phyloP scores from a whole-genome alignment of 2,888 invertebrate genomes.

The Drosophila nigricruria region DNA sequence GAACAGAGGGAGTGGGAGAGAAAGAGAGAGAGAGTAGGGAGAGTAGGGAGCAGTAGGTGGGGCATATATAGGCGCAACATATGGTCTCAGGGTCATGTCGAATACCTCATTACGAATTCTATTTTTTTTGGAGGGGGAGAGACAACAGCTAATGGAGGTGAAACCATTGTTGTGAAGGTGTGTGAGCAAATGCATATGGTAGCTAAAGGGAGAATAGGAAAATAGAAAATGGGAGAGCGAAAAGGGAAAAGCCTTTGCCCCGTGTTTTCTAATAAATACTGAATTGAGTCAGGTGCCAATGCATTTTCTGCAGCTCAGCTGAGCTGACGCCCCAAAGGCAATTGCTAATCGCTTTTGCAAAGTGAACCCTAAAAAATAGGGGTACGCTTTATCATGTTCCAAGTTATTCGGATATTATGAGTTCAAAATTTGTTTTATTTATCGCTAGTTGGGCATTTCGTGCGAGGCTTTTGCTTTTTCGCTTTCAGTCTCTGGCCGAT shows the following conservation, averaged over 20 bases:
- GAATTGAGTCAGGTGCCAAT: constrained; percentile 66
- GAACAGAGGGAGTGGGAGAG: too few species aligned
- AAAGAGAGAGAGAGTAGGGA: too few species aligned
- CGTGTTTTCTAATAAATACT: constrained; percentile 53
- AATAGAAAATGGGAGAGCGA: background rate
- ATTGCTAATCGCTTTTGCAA: background rate
- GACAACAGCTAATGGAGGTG: constrained; percentile 16
- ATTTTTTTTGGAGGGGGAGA: background rate
- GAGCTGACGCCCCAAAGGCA: background rate
- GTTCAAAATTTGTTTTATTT: constrained; percentile 50
- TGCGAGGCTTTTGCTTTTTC: constrained; percentile 21
- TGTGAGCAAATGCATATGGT: constrained; percentile 47
- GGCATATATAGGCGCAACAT: constrained; percentile 41
- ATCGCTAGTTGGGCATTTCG: constrained; percentile 44
- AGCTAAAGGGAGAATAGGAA: background rate
- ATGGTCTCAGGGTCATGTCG: constrained; percentile 65
- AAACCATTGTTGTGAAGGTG: constrained; percentile 5
- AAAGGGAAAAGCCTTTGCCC: constrained; percentile 10
- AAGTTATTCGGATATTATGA: constrained; percentile 35
- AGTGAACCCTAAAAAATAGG: background rate
- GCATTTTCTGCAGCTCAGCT: background rate
- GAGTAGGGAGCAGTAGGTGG: background rate
- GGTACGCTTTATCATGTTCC: constrained; percentile 7
- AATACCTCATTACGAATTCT: constrained; percentile 10
- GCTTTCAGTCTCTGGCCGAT: constrained; percentile 37